phyloP scores from a whole-genome alignment of 2,888 invertebrate genomes.

The Prosopocoilus inquinatus region DNA sequence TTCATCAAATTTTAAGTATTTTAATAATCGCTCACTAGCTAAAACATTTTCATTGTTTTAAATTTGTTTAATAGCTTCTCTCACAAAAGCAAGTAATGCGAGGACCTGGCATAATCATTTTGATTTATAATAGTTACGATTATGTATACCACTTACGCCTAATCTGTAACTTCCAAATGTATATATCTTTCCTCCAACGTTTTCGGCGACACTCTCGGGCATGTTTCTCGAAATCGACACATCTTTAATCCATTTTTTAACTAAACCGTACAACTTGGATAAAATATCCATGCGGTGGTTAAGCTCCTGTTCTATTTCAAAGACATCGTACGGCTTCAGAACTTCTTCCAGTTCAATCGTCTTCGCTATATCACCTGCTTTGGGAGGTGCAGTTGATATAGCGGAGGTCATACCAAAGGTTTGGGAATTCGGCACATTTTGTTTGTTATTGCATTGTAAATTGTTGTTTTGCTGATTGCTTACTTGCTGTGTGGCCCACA shows the following conservation, averaged over 20 bases:
- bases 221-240: constrained; percentile 87
- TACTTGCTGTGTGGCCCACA: constrained; percentile 58
- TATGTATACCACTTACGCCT: constrained; percentile 60
- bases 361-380: constrained; percentile 71
- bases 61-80: too few relatives aligned
- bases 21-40: too few relatives aligned
- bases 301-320: constrained; percentile 86
- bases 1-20: too few relatives aligned
- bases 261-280: constrained; percentile 83
- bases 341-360: constrained; percentile 76
- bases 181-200: constrained; percentile 96
- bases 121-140: not conserved
- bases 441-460: constrained; percentile 45
- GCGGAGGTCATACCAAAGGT: constrained; percentile 92
- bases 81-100: too few relatives aligned
- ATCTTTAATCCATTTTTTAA: constrained; percentile 92
- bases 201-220: constrained; percentile 85
- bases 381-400: constrained; percentile 84
- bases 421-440: constrained; percentile 60
- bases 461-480: constrained; percentile 48
- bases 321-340: constrained; percentile 81
- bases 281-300: constrained; percentile 85
- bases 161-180: constrained; percentile 98
- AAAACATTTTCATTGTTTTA: too few relatives aligned
- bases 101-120: not conserved